Percentiles rank a stretch among this genome's conserved stretches.
Conservation (phyloP, 2,888 invertebrate species). For the Leucoma salicis region DNA sequence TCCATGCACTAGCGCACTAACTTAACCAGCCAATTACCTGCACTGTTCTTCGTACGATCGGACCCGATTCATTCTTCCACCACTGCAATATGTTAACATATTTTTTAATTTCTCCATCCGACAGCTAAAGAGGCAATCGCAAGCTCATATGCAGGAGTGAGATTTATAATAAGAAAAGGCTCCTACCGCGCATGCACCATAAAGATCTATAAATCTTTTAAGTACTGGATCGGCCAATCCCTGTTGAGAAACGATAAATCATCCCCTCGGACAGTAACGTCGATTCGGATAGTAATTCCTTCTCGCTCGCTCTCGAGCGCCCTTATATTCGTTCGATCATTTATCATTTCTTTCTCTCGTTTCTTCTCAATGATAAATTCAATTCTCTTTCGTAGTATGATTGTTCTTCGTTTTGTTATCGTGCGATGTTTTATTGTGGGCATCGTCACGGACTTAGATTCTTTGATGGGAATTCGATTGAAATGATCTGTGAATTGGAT, state of each 20-base stretch:
- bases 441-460: constrained; percentile 76
- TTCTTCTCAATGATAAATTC: constrained; percentile 80
- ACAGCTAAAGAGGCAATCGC: constrained; percentile 72
- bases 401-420: constrained; percentile 79
- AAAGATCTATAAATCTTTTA: constrained; percentile 79
- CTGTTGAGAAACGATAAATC: constrained; percentile 81
- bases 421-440: constrained; percentile 76
- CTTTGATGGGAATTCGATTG: constrained; percentile 77
- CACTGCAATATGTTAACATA: constrained; percentile 75
- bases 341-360: constrained; percentile 79
- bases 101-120: constrained; percentile 72
- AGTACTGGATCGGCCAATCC: constrained; percentile 80
- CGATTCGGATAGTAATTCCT: constrained; percentile 57
- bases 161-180: constrained; percentile 80
- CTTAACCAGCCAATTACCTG: constrained; percentile 63
- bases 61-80: constrained; percentile 40
- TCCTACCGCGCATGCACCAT: constrained; percentile 79
- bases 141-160: constrained; percentile 76
- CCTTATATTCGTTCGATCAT: constrained; percentile 61
- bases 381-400: constrained; percentile 80
- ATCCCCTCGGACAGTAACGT: constrained; percentile 71
- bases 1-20: constrained; percentile 53
- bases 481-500: constrained; percentile 79
- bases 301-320: constrained; percentile 62
- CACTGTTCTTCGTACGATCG: constrained; percentile 46